phyloP scores from a whole-genome alignment of 2,113 vertebrate genomes.

The human region DNA sequence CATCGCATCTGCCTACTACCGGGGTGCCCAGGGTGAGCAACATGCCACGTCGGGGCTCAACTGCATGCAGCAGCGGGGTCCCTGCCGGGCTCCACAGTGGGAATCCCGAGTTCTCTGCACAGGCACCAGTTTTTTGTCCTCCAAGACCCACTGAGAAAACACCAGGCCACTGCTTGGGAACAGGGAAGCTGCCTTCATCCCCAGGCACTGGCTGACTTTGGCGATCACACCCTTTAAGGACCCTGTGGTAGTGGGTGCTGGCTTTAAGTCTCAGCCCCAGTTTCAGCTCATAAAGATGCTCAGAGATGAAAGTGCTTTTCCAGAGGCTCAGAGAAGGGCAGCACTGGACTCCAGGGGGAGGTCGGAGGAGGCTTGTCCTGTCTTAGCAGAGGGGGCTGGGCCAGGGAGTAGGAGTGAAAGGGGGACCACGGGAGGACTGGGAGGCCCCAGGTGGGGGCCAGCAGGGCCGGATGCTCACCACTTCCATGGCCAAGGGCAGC shows the following conservation, averaged over 20 bases:
- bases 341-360: background rate
- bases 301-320: background rate
- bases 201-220: background rate
- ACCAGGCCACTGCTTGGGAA: background rate
- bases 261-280: background rate
- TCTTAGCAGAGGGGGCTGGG: background rate
- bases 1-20: conserved; percentile 94
- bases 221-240: background rate
- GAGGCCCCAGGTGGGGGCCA: background rate
- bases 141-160: background rate
- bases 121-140: background rate
- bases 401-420: background rate
- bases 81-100: background rate
- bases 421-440: background rate
- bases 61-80: accelerated
- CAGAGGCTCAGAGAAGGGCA: background rate
- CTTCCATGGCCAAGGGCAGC: background rate
- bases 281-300: background rate
- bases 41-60: background rate
- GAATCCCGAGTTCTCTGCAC: background rate
- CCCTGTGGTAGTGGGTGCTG: background rate
- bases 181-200: background rate
- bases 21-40: conserved; percentile 92
- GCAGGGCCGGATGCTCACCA: background rate
- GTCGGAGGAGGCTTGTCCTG: background rate